Conservation (phyloP, 2,888 invertebrate genomes). For the Sussaba pulchella region DNA sequence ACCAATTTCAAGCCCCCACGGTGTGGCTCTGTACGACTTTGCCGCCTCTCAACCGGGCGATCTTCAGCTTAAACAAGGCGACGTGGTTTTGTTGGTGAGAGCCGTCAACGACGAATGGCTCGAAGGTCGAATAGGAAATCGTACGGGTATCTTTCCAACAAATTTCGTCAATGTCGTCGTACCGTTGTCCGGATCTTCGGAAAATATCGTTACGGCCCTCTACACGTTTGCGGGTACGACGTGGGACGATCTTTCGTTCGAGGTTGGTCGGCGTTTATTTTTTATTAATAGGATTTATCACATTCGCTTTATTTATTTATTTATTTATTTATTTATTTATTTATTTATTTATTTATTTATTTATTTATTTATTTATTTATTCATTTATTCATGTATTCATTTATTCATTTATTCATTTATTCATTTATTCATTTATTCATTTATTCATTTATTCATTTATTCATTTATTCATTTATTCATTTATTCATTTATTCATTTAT, state of each 20-base stretch:
- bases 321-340: too few species aligned
- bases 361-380: too few species aligned
- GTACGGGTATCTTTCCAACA: slow-evolving; percentile 93
- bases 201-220: slow-evolving; percentile 87
- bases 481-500: too few species aligned
- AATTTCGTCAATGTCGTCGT: slow-evolving; percentile 92
- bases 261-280: slow-evolving; percentile 81
- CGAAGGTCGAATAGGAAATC: slow-evolving; percentile 89
- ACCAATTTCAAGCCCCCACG: slow-evolving; percentile 87
- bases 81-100: slow-evolving; percentile 89
- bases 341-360: too few species aligned
- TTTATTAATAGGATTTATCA: not conserved
- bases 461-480: too few species aligned
- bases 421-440: too few species aligned
- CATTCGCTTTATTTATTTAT: too few species aligned
- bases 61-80: slow-evolving; percentile 91
- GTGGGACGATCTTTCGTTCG: slow-evolving; percentile 86
- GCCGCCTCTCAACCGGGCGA: slow-evolving; percentile 91
- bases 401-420: too few species aligned
- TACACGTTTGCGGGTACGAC: slow-evolving; percentile 90
- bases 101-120: slow-evolving; percentile 93
- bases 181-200: slow-evolving; percentile 85
- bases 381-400: too few species aligned
- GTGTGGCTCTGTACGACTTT: slow-evolving; percentile 92
- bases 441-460: too few species aligned